Evolutionary conservation across 2,888 invertebrate genomes (phyloP).

Genomic region (Plagiodera versicolora): DNA sequence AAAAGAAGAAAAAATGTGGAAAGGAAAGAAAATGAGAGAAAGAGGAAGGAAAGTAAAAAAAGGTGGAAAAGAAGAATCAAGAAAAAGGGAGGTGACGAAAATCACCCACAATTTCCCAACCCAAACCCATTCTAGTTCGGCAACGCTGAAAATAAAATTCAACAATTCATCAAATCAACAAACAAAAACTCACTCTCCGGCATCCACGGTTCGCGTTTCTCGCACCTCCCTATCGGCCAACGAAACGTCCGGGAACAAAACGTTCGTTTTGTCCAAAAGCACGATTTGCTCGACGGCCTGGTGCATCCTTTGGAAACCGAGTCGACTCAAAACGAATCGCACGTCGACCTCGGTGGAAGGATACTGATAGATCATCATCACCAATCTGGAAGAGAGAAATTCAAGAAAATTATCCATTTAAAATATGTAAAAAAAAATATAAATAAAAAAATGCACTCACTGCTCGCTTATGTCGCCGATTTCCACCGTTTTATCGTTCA

Average conservation of each 20-base stretch:
- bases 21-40: no score
- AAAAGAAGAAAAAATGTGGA: no score
- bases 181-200: conserved; percentile 31
- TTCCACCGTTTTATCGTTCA: conserved; percentile 52
- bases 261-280: no score
- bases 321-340: conserved; percentile 55
- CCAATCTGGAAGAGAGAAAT: conserved; percentile 32
- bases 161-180: no score
- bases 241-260: conserved; percentile 40
- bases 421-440: no score
- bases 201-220: neutral
- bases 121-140: no score
- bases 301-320: conserved; percentile 57
- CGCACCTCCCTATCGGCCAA: conserved; percentile 11
- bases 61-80: no score
- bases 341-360: conserved; percentile 52
- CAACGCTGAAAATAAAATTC: no score
- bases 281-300: conserved; percentile 51
- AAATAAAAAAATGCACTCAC: no score
- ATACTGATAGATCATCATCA: conserved; percentile 30
- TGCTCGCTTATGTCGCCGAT: conserved; percentile 49
- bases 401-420: neutral
- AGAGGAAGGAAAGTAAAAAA: no score
- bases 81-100: no score
- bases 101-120: no score